Base-by-base conservation (phyloP, 1,140 invertebrate species). In the Bombus confusus region DNA sequence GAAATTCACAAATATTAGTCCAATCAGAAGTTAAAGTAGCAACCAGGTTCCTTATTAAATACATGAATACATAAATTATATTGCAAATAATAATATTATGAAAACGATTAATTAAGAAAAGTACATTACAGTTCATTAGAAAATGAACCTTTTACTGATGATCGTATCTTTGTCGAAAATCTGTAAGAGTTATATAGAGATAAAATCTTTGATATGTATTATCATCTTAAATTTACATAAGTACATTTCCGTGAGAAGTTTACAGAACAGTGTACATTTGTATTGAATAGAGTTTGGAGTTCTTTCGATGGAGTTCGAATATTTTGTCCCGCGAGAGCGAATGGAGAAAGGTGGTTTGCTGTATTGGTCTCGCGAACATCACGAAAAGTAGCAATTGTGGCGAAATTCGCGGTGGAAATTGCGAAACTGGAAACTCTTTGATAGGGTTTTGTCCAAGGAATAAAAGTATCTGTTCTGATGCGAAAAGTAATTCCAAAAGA, bases 261-360 rank as follows among this genome's bases (percentile, higher is more conserved):
- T 62, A 1, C 3, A 13, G 62, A 83, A 57, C 62, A 8, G n/a
- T 69, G 43, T 41, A 74, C 31, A 47, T 75, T 66, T 69, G 47
- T 59, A 18, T 59, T 12, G 18, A 22, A 15, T 15, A 28, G 4
- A 62, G 59, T 41, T n/a, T 28, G 2, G 69, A 43, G 4, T 59
- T 59, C 43, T 39, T 73, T 18, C 80, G 37, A 83, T 57, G 37
- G 74, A 83, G 82, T 78, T 78, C 28, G 6, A 34, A 57, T 34
- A 62, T 57, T 69, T 78, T 31, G 74, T 78, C 82, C 74, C 74
- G 64, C 37, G 82, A 57, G 82, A 13, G 28, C 37, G 47, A 52
- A 77, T 28, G 22, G 47, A 39, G 52, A 68, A 83, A 41, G 62
- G 13, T 47, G 1, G 15, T 18, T 31, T 15, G 43, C 12, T 3